A percentile compares a stretch with the other conserved stretches of the same genome.
phyloP scores from a whole-genome alignment of 1,140 invertebrate species.

The Globodera rostochiensis region DNA sequence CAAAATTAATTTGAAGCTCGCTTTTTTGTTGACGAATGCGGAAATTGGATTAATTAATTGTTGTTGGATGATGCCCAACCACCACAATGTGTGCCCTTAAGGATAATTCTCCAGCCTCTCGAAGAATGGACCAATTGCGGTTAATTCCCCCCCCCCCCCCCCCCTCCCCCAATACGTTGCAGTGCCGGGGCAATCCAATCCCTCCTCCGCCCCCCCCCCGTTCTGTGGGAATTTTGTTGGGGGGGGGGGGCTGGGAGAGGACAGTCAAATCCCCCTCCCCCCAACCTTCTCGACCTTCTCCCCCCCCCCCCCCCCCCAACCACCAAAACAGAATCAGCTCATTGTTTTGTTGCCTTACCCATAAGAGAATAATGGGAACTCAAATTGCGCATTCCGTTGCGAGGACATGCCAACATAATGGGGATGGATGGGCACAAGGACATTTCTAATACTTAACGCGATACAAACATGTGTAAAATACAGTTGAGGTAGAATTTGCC shows the following conservation, averaged over 20 bases:
- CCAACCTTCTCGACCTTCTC: too few species aligned
- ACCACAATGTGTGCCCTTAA: background rate
- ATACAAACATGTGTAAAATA: too few species aligned
- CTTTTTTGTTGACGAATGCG: background rate
- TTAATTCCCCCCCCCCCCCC: background rate
- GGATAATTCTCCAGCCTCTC: background rate
- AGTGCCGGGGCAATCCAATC: background rate
- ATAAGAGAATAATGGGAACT: background rate
- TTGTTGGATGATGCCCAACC: too few species aligned
- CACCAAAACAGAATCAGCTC: background rate
- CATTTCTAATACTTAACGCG: too few species aligned
- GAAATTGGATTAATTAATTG: background rate
- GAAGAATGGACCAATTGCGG: background rate
- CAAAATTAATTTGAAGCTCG: background rate
- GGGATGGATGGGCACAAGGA: background rate
- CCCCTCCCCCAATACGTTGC: background rate
- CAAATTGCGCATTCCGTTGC: conserved; percentile 2
- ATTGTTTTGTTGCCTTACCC: background rate
- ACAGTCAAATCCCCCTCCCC: too few species aligned
- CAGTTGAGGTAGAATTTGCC: too few species aligned
- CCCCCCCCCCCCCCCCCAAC: too few species aligned
- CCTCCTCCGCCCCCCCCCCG: background rate
- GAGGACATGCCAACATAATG: background rate
- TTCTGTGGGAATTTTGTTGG: background rate
- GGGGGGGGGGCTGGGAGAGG: background rate